A percentile compares a stretch with the other conserved stretches of the same genome.
Evolutionary conservation across 2,113 vertebrate species (phyloP).

Genomic region (Pollachius pollachius): DNA sequence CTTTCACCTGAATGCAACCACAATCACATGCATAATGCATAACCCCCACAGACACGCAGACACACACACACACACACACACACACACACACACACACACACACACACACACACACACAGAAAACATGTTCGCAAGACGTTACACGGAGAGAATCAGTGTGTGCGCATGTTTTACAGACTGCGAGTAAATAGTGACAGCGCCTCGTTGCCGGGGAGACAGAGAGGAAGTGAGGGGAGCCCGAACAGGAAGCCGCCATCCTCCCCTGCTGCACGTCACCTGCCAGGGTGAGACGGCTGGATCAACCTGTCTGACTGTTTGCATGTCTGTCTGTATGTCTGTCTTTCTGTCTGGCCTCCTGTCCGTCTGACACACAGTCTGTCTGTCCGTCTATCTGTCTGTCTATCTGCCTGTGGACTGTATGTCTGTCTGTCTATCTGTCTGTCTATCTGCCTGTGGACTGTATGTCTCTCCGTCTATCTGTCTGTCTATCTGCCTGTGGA

Average conservation of each 20-base stretch:
- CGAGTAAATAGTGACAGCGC: constrained; percentile 81
- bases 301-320: not conserved
- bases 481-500: no score
- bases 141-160: not conserved
- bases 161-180: constrained; percentile 61
- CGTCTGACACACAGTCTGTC: not conserved
- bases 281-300: constrained; percentile 54
- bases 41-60: not conserved
- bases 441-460: no score
- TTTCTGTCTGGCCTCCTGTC: not conserved
- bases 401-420: not conserved
- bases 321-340: not conserved
- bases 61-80: not conserved
- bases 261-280: constrained; percentile 60
- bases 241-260: constrained; percentile 69
- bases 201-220: constrained; percentile 74
- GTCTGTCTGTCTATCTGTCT: no score
- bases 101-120: not conserved
- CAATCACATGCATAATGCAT: not conserved
- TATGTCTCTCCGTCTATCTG: no score
- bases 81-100: not conserved
- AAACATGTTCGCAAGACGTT: not conserved
- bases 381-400: not conserved
- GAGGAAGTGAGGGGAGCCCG: constrained; percentile 71
- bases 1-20: constrained; percentile 2